Percentiles rank a stretch among this genome's conserved stretches.
Conservation (phyloP, 2,888 invertebrate species). For the Sinohyriopsis cumingii region DNA sequence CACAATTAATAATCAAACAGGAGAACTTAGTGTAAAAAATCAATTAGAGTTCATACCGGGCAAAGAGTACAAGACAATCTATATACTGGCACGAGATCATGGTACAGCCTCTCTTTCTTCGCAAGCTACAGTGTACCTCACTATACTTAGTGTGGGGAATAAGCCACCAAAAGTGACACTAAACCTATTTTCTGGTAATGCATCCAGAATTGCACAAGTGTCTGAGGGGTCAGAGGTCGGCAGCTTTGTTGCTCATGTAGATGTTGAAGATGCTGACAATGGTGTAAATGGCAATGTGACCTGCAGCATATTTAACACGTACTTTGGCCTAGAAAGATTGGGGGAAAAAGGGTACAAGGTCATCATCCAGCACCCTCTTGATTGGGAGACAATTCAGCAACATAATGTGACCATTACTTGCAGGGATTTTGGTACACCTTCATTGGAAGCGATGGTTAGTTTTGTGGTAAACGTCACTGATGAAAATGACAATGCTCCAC, state of each 20-base stretch:
- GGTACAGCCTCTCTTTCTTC: conserved; percentile 33
- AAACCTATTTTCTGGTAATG: conserved; percentile 28
- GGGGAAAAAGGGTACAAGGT: conserved; percentile 35
- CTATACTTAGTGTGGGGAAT: conserved; percentile 89
- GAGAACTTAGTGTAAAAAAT: conserved; percentile 40
- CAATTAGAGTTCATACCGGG: conserved; percentile 35
- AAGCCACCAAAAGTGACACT: conserved; percentile 83
- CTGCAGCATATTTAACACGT: conserved; percentile 47
- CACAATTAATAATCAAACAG: conserved; percentile 33
- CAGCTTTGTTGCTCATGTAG: conserved; percentile 57
- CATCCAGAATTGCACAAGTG: conserved; percentile 34
- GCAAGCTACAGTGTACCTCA: conserved; percentile 40
- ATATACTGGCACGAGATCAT: conserved; percentile 42
- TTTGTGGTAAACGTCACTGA: conserved; percentile 50
- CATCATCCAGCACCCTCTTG: conserved; percentile 41
- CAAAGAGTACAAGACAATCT: conserved; percentile 31
- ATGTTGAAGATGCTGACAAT: conserved; percentile 58
- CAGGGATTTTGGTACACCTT: conserved; percentile 46
- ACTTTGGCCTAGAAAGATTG: conserved; percentile 36
- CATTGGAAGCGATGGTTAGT: conserved; percentile 28
- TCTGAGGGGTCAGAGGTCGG: conserved; percentile 48
- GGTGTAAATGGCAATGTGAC: conserved; percentile 54
- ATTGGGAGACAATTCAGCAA: conserved; percentile 42
- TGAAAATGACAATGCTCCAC: conserved; percentile 59
- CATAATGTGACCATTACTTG: conserved; percentile 49